Evolutionary conservation across 2,797 vertebrate species (phyloP), one percentile per base, ranked within the genome.

Genomic region (Esox lucius): DNA sequence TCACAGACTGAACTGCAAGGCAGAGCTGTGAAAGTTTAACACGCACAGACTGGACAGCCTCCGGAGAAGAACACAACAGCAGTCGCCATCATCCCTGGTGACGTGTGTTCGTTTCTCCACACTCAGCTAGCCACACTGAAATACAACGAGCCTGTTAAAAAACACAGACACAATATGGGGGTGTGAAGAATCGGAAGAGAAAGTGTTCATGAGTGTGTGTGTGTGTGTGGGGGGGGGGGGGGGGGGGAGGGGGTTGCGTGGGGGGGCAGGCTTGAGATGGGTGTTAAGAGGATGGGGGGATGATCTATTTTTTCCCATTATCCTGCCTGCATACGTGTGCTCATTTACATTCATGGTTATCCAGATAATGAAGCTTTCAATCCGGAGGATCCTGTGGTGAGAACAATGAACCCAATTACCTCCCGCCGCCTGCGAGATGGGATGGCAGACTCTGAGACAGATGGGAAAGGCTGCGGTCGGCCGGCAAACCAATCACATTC

Each of bases 361-460:
- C 93, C 94, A 93, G 94, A 95, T 95, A 95, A 94, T 95, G 93
- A 94, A 95, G 93, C 93, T 94, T 93, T 94, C 94, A 94, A 94
- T 94, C 93, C 90, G 86, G 91, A 88, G 87, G 91, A 94, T 94
- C 94, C 94, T 93, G 93, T 88, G 84, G 94, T 88, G 94, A 94
- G 93, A 94, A 95, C 94, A 95, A 94, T 95, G 94, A 94, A 95
- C 93, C 94, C 94, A 94, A 94, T 94, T 94, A 94, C 94, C 94
- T 94, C 94, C 93, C 85, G 91, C 93, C 90, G 93, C 92, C 93
- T 90, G 91, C 86, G 93, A 93, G 93, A 94, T 93, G 92, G 94
- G 94, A 94, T 93, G 93, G 94, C 94, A 94, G 92, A 93, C 93
- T 92, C 91, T 22, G 91, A 95, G 94, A 94, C 94, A 94, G 94